These are phyloP conservation scores for Cyphomyrus plagiostoma DNA, from an alignment of 2,113 vertebrate species.

Conservation along the genomic window DNA sequence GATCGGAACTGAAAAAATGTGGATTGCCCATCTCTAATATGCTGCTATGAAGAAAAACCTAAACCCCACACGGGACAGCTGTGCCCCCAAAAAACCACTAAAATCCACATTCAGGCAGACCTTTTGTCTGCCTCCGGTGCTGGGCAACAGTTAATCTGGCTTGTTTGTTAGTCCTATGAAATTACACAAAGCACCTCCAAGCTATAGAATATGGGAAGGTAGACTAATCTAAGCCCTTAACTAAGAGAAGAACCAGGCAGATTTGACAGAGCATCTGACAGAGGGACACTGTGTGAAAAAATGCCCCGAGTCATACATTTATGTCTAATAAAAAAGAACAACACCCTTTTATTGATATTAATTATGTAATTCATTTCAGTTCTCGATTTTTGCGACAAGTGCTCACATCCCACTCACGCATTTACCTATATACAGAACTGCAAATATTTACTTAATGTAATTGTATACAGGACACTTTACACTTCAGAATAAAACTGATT, in stretches of 20 bases:
- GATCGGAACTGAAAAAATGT: too few species aligned
- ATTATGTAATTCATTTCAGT: not conserved
- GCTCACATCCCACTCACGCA: not conserved
- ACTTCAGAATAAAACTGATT: not conserved
- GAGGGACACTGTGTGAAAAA: not conserved
- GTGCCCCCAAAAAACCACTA: not conserved
- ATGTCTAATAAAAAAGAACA: not conserved
- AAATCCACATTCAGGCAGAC: not conserved
- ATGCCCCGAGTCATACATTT: not conserved
- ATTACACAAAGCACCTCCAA: not conserved
- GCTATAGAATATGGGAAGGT: not conserved
- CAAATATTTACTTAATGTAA: not conserved
- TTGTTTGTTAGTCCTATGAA: not conserved
- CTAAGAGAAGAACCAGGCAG: not conserved
- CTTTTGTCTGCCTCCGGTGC: not conserved
- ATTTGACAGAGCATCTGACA: not conserved
- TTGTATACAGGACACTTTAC: not conserved
- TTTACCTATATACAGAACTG: not conserved
- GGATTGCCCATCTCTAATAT: too few species aligned
- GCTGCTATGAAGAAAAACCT: not conserved
- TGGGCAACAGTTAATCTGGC: not conserved
- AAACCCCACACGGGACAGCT: not conserved
- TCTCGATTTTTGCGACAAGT: not conserved
- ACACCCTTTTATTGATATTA: not conserved
- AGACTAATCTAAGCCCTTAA: not conserved